Evolutionary conservation across 53 echinoderm and acorn worm genomes (phyloP).

Genomic region (Stichopus horrens): DNA sequence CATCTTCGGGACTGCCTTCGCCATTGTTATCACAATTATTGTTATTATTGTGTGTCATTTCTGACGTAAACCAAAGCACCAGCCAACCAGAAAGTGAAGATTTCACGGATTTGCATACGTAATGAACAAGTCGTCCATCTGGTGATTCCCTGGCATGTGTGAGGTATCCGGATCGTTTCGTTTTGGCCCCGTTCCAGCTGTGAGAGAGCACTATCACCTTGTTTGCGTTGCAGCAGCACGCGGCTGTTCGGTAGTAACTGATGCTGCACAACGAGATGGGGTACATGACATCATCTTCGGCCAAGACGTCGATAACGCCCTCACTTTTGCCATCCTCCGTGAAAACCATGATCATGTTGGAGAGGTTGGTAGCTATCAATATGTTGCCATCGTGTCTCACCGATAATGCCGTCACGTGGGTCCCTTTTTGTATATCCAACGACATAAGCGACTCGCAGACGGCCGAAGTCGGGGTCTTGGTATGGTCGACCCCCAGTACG

Average conservation of each 20-base stretch:
- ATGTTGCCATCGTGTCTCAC: constrained; percentile 43
- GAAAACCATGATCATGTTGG: constrained; percentile 26
- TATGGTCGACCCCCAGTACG: neutral
- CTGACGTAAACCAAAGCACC: constrained; percentile 36
- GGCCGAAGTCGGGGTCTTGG: neutral
- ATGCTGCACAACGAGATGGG: constrained; percentile 43
- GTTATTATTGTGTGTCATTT: neutral
- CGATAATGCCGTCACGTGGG: constrained; percentile 23
- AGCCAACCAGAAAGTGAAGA: constrained; percentile 39
- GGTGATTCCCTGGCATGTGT: neutral
- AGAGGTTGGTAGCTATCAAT: constrained; percentile 15
- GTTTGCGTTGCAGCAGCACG: neutral
- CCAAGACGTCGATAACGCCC: neutral
- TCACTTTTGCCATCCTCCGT: neutral
- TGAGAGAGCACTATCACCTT: constrained; percentile 38
- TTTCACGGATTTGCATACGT: constrained; percentile 36
- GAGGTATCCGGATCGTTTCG: constrained; percentile 12
- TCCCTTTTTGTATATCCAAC: constrained; percentile 20
- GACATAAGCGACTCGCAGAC: constrained; percentile 8
- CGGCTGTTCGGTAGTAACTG: constrained; percentile 34
- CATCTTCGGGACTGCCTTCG: neutral
- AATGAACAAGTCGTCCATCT: neutral
- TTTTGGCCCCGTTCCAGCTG: constrained; percentile 36
- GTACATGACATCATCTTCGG: constrained; percentile 32
- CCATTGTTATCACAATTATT: neutral